These are phyloP conservation scores for Vanessa tameamea DNA, from an alignment of 1,140 invertebrate genomes.

Conservation along the genomic window DNA sequence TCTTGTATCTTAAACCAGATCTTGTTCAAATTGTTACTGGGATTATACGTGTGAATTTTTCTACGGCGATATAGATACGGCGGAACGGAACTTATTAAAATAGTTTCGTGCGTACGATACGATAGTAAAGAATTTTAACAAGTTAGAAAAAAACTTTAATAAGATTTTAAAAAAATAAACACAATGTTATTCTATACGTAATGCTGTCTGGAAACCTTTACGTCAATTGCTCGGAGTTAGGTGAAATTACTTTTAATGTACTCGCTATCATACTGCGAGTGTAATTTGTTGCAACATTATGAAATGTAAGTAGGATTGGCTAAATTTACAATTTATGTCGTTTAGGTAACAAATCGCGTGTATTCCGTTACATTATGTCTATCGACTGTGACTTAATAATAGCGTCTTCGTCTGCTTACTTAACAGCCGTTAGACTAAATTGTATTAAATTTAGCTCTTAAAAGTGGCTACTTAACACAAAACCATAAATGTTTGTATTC, in stretches of 20 bases:
- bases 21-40: slow-evolving; percentile 60
- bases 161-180: neutral
- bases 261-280: slow-evolving; percentile 26
- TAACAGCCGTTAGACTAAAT: slow-evolving; percentile 15
- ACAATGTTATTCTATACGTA: slow-evolving; percentile 5
- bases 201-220: slow-evolving; percentile 3
- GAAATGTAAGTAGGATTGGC: slow-evolving; percentile 36
- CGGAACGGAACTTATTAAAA: slow-evolving; percentile 34
- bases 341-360: slow-evolving; percentile 44
- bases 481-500: slow-evolving; percentile 7
- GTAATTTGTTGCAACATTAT: slow-evolving; percentile 50
- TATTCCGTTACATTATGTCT: slow-evolving; percentile 27
- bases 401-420: neutral
- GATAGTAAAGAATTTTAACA: slow-evolving; percentile 37
- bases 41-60: slow-evolving; percentile 54
- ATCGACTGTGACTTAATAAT: slow-evolving; percentile 24
- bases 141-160: slow-evolving; percentile 27
- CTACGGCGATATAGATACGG: slow-evolving; percentile 5
- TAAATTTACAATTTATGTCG: slow-evolving; percentile 37
- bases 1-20: slow-evolving; percentile 57
- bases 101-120: slow-evolving; percentile 42
- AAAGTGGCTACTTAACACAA: slow-evolving; percentile 16
- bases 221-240: slow-evolving; percentile 19
- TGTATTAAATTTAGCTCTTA: slow-evolving; percentile 43
- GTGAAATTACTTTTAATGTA: slow-evolving; percentile 45